A percentile compares a stretch with the other conserved stretches of the same genome.
These are phyloP conservation scores for Phymastichus coffea DNA, from an alignment of 1,140 invertebrate genomes.

Conservation along the genomic window DNA sequence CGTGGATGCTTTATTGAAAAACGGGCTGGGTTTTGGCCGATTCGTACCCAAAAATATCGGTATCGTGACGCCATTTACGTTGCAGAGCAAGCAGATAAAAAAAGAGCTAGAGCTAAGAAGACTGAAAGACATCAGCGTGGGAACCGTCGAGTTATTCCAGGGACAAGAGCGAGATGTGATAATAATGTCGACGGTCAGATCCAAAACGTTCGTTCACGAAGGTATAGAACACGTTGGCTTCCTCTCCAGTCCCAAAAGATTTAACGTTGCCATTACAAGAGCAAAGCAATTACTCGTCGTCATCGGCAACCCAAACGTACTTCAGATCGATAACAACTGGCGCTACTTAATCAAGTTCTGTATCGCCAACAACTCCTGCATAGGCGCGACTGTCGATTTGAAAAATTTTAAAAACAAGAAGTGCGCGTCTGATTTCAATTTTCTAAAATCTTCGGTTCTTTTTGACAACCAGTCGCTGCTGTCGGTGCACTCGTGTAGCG, in stretches of 20 bases:
- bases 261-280: conserved; percentile 78
- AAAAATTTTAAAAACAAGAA: no score
- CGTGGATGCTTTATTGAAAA: conserved; percentile 56
- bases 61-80: conserved; percentile 80
- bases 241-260: conserved; percentile 42
- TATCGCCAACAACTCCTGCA: not conserved
- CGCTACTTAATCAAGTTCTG: conserved; percentile 42
- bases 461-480: no score
- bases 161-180: conserved; percentile 69
- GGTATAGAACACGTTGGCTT: conserved; percentile 46
- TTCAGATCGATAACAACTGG: conserved; percentile 63
- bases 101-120: conserved; percentile 47
- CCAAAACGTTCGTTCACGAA: conserved; percentile 60
- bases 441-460: no score
- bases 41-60: conserved; percentile 70
- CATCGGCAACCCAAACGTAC: conserved; percentile 71
- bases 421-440: no score
- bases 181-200: conserved; percentile 68
- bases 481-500: no score
- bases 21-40: conserved; percentile 51
- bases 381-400: not conserved
- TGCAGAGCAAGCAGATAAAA: conserved; percentile 64
- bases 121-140: conserved; percentile 57
- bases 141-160: conserved; percentile 63
- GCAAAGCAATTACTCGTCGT: conserved; percentile 73